Conservation (phyloP, 2,797 vertebrate species). For the Vireo griseus region DNA sequence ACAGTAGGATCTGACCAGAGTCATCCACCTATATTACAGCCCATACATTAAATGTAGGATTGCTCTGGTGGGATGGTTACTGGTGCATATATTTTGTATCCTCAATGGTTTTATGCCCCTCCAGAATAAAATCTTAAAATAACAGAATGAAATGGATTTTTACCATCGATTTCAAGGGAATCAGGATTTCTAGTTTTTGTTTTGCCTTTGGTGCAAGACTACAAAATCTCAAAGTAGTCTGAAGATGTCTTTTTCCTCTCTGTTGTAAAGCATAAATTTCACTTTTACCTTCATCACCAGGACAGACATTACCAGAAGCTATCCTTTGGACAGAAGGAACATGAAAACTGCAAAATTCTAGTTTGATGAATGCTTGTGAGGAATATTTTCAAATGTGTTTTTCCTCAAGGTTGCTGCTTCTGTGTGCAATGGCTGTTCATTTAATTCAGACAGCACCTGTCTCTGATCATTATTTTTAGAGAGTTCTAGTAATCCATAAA, state of each 20-base stretch:
- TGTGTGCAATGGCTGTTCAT: background rate
- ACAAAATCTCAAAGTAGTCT: constrained; percentile 3
- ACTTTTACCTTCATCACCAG: constrained; percentile 33
- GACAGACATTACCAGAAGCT: constrained; percentile 41
- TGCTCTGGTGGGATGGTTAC: background rate
- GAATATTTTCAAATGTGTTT: constrained; percentile 35
- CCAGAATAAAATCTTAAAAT: background rate
- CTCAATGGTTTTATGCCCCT: background rate
- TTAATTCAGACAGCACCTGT: constrained; percentile 28
- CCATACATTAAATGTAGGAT: background rate
- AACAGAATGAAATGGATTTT: background rate
- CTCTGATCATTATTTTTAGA: constrained; percentile 29
- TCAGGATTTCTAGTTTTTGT: background rate
- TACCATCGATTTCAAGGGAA: background rate
- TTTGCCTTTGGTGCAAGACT: constrained; percentile 10
- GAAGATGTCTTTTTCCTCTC: constrained; percentile 14
- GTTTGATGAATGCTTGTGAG: constrained; percentile 13
- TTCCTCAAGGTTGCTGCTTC: constrained; percentile 52
- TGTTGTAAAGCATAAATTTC: constrained; percentile 21
- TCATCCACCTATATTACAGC: background rate
- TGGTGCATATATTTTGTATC: background rate
- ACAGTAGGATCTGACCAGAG: background rate
- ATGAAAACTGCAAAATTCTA: constrained; percentile 30
- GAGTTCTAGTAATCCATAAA: constrained; percentile 16
- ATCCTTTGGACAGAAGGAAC: constrained; percentile 48